Evolutionary conservation across 1,140 invertebrate species (phyloP).

Genomic region (Xylocopa sonorina): DNA sequence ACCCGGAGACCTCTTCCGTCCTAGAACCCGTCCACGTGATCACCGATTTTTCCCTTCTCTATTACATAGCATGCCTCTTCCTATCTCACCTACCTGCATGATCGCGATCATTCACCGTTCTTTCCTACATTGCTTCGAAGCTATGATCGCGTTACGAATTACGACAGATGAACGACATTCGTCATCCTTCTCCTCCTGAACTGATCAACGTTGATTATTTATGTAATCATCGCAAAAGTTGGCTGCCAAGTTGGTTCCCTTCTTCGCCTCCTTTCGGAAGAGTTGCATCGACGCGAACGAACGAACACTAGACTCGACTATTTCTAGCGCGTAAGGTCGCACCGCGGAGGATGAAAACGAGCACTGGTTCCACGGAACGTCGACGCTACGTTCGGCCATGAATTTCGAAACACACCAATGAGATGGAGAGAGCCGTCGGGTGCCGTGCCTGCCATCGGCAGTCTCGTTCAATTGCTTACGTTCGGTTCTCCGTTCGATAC

Average conservation of each 20-base stretch:
- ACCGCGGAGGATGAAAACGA: background rate
- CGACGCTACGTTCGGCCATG: too few relatives aligned
- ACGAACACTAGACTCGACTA: slow-evolving; percentile 11
- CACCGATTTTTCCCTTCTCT: background rate
- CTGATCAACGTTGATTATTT: slow-evolving; percentile 25
- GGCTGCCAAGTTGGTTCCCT: slow-evolving; percentile 23
- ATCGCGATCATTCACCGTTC: too few relatives aligned
- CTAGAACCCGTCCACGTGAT: background rate
- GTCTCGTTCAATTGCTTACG: too few relatives aligned
- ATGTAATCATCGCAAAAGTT: slow-evolving; percentile 44
- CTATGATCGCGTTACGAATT: too few relatives aligned
- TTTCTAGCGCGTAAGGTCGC: slow-evolving; percentile 14
- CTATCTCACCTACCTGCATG: background rate
- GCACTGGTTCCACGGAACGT: too few relatives aligned
- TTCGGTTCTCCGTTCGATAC: too few relatives aligned
- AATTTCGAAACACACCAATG: background rate
- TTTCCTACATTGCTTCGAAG: too few relatives aligned
- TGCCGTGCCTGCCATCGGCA: background rate
- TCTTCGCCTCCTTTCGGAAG: slow-evolving; percentile 15
- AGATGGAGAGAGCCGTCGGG: background rate
- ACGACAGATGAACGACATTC: too few relatives aligned
- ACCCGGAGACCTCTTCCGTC: slow-evolving; percentile 30
- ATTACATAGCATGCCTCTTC: too few relatives aligned
- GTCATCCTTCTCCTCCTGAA: background rate
- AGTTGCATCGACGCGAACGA: slow-evolving; percentile 9